Percentiles rank a stretch among this genome's conserved stretches.
Evolutionary conservation across 2,888 invertebrate species (phyloP).

Genomic region (Ormyrus rosae): DNA sequence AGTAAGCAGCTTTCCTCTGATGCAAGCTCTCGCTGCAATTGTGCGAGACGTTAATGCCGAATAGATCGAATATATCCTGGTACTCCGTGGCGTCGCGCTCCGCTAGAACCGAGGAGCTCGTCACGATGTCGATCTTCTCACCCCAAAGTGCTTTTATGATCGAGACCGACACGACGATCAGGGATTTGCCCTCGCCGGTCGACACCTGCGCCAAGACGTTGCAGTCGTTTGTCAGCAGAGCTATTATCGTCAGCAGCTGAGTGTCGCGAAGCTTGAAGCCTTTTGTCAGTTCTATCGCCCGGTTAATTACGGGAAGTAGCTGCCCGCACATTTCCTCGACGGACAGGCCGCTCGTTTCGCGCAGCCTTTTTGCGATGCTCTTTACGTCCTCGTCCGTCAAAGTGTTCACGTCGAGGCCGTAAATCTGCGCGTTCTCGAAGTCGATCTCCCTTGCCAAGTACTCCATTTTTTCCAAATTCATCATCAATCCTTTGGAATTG

Average conservation of each 20-base stretch:
- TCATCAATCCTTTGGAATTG: no score
- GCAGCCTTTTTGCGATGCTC: no score
- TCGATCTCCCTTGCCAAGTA: no score
- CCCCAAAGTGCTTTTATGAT: background rate
- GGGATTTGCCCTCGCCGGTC: background rate
- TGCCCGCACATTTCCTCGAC: no score
- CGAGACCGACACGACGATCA: background rate
- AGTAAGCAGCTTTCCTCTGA: no score
- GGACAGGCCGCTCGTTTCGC: no score
- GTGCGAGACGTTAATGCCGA: background rate
- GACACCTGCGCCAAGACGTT: background rate
- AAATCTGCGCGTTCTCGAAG: no score
- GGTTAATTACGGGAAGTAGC: background rate
- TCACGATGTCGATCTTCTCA: background rate
- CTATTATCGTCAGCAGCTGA: background rate
- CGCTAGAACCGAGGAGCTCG: background rate
- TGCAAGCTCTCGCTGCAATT: background rate
- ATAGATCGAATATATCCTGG: background rate
- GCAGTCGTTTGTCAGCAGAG: background rate
- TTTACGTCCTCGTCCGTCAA: no score
- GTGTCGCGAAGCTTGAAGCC: background rate
- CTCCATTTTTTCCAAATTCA: no score
- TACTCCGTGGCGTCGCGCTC: background rate
- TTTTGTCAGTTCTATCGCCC: background rate
- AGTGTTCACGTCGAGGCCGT: no score